Evolutionary conservation across 2,797 vertebrate genomes (phyloP).

Genomic region (Betta splendens): DNA sequence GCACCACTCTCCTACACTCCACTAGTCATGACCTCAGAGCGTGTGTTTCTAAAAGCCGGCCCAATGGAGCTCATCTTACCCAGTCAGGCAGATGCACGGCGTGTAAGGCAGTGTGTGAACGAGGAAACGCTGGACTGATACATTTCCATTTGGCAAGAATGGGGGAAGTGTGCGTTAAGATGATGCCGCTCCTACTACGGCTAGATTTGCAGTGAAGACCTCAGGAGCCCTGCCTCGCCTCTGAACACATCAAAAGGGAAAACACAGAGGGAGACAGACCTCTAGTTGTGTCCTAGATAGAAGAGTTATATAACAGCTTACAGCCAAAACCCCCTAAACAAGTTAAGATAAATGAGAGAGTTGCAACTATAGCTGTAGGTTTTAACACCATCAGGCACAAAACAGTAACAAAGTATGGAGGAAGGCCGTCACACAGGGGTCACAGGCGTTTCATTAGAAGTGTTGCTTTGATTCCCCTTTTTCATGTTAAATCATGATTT

Average conservation of each 20-base stretch:
- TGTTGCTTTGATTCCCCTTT: neutral
- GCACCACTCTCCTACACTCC: constrained; percentile 36
- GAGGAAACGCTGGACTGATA: constrained; percentile 50
- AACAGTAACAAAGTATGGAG: constrained; percentile 8
- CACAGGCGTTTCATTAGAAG: too few species aligned
- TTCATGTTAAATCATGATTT: neutral
- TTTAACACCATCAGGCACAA: constrained; percentile 25
- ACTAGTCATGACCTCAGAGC: constrained; percentile 39
- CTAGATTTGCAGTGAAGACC: constrained; percentile 9
- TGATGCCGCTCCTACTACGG: constrained; percentile 32
- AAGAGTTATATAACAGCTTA: constrained; percentile 71
- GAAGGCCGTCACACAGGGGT: neutral
- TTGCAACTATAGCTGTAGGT: constrained; percentile 19
- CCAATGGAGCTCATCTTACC: constrained; percentile 40
- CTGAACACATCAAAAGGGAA: constrained; percentile 46
- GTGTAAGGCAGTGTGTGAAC: constrained; percentile 45
- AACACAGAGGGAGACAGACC: constrained; percentile 60
- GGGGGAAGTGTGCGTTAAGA: constrained; percentile 23
- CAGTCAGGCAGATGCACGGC: constrained; percentile 27
- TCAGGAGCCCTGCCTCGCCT: constrained; percentile 11
- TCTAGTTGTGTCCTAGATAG: constrained; percentile 70
- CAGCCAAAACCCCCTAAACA: constrained; percentile 57
- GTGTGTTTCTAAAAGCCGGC: constrained; percentile 43
- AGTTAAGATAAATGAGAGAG: constrained; percentile 66
- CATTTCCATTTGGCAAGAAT: constrained; percentile 10